Evolutionary conservation across 2,888 invertebrate species (phyloP).

Genomic region (Gastrophysa polygoni): DNA sequence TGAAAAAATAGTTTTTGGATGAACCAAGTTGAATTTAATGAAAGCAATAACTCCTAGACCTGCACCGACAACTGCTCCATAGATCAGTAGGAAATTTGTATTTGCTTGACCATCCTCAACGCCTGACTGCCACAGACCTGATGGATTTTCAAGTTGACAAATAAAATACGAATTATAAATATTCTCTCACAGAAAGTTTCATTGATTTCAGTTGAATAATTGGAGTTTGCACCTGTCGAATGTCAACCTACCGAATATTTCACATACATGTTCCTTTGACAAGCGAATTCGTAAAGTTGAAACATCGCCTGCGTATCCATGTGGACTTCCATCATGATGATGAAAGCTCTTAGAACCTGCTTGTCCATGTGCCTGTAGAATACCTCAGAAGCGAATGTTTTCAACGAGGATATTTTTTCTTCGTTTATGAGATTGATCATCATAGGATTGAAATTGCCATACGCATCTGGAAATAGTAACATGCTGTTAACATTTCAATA

Average conservation of each 20-base stretch:
- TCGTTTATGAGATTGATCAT: conserved; percentile 29
- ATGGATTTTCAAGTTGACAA: no score
- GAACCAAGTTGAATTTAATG: no score
- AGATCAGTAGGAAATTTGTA: no score
- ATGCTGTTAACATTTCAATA: no score
- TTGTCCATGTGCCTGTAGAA: conserved; percentile 33
- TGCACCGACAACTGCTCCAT: no score
- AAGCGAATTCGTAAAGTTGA: conserved; percentile 33
- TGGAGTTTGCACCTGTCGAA: neutral
- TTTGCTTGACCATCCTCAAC: no score
- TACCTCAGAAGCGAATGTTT: conserved; percentile 24
- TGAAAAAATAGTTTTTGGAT: no score
- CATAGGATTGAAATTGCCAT: conserved; percentile 33
- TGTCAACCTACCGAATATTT: conserved; percentile 19
- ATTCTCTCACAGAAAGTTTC: no score
- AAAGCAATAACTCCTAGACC: no score
- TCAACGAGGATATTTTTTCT: conserved; percentile 20
- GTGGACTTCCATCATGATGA: conserved; percentile 23
- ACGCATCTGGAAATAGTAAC: conserved; percentile 34
- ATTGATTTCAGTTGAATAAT: no score
- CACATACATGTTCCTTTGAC: conserved; percentile 33
- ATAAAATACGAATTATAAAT: no score
- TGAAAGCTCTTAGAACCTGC: conserved; percentile 32
- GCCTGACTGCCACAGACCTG: no score
- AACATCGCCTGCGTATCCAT: conserved; percentile 17